Base-by-base conservation (phyloP, 2,888 invertebrate species). In the Tinea trinotella region DNA sequence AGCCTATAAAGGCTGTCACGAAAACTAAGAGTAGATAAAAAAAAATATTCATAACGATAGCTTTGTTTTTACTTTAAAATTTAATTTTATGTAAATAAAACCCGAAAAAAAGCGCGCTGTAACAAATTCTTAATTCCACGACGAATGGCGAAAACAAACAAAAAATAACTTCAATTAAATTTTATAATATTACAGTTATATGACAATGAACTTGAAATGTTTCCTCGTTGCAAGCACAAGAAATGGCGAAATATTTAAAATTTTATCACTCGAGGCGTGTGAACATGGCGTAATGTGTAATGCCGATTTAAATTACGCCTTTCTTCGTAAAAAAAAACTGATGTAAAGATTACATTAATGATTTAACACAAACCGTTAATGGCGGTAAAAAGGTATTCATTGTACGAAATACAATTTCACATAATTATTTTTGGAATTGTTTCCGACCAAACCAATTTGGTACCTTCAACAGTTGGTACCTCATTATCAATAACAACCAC, bases 241-340 rank as follows among this genome's bases (percentile, higher is more conserved):
- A 50, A 50, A 24, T 24, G 22, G 50, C 24, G 24, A 50, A 22
- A 50, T 44, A 46, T 46, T n/a, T 50, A 9, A 24, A 24, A 24
- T 50, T 50, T 50, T 50, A 50, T 24, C 10, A 50, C 24, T 24
- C 24, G 24, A 50, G n/a, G 50, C 50, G 50, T 50, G 50, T 50
- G 50, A 50, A 50, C 24, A 50, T 13, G 50, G 12, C 50, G 12
- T 50, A 19, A 50, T 24, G 22, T 24, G 24, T 24, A 7, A 12
- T 13, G 18, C 18, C 19, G 46, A 19, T 46, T 44, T 46, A 46
- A 46, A 46, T 46, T 46, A 17, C n/a, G n/a, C 19, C 10, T 46
- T 17, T 46, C 15, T 44, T 46, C 40, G 40, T 40, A 40, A 40
- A 40, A 24, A 24, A 40, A 12, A 40, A 13, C 4, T 30, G 15